Percentiles rank a stretch among this genome's conserved stretches.
phyloP scores from a whole-genome alignment of 2,113 vertebrate species.

The Nothoprocta pentlandii region DNA sequence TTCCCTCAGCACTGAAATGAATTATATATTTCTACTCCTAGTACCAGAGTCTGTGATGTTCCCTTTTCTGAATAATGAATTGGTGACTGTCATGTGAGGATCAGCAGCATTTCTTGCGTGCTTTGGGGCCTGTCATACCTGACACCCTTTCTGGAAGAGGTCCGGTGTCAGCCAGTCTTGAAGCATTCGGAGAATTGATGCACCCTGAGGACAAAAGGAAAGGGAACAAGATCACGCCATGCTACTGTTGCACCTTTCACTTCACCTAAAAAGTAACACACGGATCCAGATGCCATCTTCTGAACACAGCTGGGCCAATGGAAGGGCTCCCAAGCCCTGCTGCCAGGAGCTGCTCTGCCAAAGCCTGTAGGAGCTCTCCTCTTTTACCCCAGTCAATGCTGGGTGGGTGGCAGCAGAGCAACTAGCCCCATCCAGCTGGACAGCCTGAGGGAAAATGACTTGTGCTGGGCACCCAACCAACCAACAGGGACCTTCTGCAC shows the following conservation, averaged over 20 bases:
- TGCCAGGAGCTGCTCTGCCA: background rate
- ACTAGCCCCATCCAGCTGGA: background rate
- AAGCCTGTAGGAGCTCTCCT: background rate
- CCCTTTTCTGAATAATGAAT: background rate
- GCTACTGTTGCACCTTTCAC: background rate
- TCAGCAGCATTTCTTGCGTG: accelerated
- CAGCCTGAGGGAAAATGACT: background rate
- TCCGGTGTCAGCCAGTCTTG: constrained; percentile 85
- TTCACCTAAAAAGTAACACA: background rate
- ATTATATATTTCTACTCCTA: background rate
- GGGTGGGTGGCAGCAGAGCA: background rate
- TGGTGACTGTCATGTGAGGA: background rate
- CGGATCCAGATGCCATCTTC: background rate
- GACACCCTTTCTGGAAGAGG: constrained; percentile 84
- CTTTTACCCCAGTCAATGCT: background rate
- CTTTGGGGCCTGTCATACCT: constrained; percentile 69
- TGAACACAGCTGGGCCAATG: background rate
- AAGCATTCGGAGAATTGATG: constrained; percentile 90
- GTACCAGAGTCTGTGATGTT: background rate
- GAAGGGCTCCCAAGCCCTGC: accelerated
- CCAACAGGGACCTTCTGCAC: background rate
- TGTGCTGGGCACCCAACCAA: background rate
- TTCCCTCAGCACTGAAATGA: background rate
- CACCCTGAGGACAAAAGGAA: constrained; percentile 78
- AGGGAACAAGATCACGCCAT: background rate